Conservation (phyloP, 2,113 vertebrate genomes). For the Eptesicus fuscus region DNA sequence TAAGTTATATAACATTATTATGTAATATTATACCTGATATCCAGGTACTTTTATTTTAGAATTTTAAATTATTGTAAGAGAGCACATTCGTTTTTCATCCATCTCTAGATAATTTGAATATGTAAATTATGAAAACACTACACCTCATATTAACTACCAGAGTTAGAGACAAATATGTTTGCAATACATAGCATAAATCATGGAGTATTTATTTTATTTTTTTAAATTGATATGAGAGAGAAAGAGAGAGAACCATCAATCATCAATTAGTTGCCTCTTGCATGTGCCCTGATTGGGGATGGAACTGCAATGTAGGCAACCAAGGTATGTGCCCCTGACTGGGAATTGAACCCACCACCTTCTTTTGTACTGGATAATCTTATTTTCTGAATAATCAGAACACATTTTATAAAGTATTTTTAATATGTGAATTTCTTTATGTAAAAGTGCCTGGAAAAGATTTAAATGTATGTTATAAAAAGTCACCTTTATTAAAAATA, state of each 20-base stretch:
- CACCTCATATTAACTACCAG: conserved; percentile 3
- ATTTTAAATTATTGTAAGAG: conserved; percentile 37
- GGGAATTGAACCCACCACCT: neutral
- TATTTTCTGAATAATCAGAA: neutral
- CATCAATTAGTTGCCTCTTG: neutral
- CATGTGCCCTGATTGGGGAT: neutral
- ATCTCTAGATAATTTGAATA: conserved; percentile 1
- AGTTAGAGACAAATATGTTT: conserved; percentile 7
- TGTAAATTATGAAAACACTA: conserved; percentile 54
- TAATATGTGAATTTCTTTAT: neutral
- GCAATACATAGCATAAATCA: conserved; percentile 17
- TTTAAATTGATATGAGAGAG: no score
- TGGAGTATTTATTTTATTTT: conserved; percentile 50
- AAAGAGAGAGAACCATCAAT: no score
- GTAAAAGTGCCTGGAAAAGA: neutral
- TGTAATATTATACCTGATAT: neutral
- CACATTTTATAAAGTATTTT: neutral
- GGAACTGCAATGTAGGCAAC: neutral
- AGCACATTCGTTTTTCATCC: neutral
- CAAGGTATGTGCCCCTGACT: neutral
- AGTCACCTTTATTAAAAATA: neutral
- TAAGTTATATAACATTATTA: neutral
- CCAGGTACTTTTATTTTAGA: neutral
- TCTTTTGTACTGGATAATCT: neutral
- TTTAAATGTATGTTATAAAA: neutral